These are phyloP conservation scores for Drosophila neonasuta DNA, from an alignment of 2,888 invertebrate genomes.

Conservation along the genomic window DNA sequence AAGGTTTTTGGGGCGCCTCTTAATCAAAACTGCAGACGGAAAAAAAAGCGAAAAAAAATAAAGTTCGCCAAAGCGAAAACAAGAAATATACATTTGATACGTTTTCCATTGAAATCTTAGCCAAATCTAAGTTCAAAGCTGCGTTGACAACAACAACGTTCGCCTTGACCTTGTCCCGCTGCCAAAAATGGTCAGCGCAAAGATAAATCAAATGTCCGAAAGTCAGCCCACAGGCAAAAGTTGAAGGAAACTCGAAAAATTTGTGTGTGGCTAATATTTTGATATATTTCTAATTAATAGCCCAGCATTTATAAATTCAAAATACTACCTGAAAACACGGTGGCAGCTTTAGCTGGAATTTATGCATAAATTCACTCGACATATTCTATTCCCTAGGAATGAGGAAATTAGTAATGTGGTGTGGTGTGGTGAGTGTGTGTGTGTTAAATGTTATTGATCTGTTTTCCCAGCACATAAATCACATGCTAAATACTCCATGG, in stretches of 20 bases:
- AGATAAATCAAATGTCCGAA: slow-evolving; percentile 64
- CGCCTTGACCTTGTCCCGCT: slow-evolving; percentile 70
- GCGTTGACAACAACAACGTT: slow-evolving; percentile 62
- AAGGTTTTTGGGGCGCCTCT: slow-evolving; percentile 62
- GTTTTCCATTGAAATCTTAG: slow-evolving; percentile 60
- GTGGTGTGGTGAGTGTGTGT: slow-evolving; percentile 37
- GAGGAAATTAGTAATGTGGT: slow-evolving; percentile 52
- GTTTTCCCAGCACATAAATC: slow-evolving; percentile 75
- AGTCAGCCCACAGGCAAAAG: slow-evolving; percentile 28
- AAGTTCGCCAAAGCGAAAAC: slow-evolving; percentile 9
- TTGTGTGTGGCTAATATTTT: slow-evolving; percentile 48
- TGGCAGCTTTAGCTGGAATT: slow-evolving; percentile 67
- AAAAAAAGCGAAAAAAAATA: slow-evolving; percentile 1
- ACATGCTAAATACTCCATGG: slow-evolving; percentile 57
- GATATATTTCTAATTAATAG: slow-evolving; percentile 74
- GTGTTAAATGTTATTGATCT: slow-evolving; percentile 71
- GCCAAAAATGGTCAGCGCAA: slow-evolving; percentile 65
- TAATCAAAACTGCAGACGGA: slow-evolving; percentile 71
- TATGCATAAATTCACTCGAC: slow-evolving; percentile 34
- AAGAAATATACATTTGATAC: slow-evolving; percentile 31
- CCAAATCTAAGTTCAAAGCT: slow-evolving; percentile 61
- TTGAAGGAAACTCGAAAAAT: slow-evolving; percentile 9
- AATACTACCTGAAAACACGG: slow-evolving; percentile 44
- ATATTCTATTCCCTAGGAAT: slow-evolving; percentile 14
- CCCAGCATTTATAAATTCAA: slow-evolving; percentile 34